A percentile compares a stretch with the other conserved stretches of the same genome.
Conservation (phyloP, 23 tunicate genomes). For the Trididemnum nubilum region DNA sequence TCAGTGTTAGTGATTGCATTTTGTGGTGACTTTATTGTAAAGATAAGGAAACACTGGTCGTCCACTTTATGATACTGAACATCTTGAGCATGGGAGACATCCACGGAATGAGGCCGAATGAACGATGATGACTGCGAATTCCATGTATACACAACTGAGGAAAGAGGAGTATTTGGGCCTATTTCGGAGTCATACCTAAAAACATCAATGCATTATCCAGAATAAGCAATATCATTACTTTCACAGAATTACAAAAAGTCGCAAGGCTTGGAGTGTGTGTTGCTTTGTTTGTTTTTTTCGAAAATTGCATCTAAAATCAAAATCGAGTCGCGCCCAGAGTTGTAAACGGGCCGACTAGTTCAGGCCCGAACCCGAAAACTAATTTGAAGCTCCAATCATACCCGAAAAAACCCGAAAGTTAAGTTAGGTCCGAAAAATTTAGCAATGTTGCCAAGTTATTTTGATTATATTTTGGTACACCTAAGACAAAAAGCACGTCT, state of each 20-base stretch:
- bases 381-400: too few species aligned
- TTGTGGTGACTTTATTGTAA: conserved; percentile 2
- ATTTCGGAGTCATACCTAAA: conserved; percentile 69
- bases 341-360: too few species aligned
- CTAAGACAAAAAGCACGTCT: too few species aligned
- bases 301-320: too few species aligned
- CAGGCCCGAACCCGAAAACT: too few species aligned
- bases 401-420: too few species aligned
- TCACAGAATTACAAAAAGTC: background rate
- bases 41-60: conserved; percentile 25
- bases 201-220: background rate
- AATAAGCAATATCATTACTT: background rate
- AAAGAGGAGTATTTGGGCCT: conserved; percentile 23
- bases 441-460: too few species aligned
- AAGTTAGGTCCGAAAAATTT: too few species aligned
- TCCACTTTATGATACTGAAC: conserved; percentile 28
- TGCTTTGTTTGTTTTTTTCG: too few species aligned
- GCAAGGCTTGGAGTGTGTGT: background rate
- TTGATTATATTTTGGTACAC: too few species aligned
- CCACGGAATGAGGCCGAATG: conserved; percentile 29
- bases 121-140: conserved; percentile 27
- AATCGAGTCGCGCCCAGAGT: too few species aligned
- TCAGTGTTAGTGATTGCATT: conserved; percentile 2
- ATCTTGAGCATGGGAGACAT: conserved; percentile 53
- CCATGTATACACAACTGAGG: conserved; percentile 74